Base-by-base conservation (phyloP, 2,113 vertebrate species). In the Arothron firmamentum region DNA sequence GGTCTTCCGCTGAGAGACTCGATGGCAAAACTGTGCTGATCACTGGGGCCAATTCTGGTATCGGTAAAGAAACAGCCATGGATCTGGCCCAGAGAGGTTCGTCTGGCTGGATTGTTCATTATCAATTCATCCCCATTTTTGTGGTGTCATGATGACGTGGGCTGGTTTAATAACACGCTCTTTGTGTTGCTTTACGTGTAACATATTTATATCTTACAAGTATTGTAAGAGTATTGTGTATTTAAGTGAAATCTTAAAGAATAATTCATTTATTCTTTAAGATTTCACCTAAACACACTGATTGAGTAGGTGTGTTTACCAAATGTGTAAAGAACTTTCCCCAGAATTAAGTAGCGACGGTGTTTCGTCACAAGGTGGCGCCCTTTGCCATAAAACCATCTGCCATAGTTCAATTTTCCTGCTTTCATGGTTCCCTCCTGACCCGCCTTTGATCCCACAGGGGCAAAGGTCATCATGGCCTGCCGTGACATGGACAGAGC, bases 21-120 rank as follows among this genome's bases (percentile, higher is more conserved):
- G 75, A 84, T 1, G 88, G 57, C 10, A 85, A 81, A 68, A 90
- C 89, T 10, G 89, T 82, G 46, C 0, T 91, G 18, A 90, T 91
- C 51, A 91, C 90, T 6, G 90, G 90, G 0, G 88, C 89, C 13
- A 91, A 91, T 74, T 81, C 89, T 1, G 90, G 90, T 0, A 91
- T 91, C 21, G 90, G 90, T 17, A 91, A 90, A 75, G 85, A 90
- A 49, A 81, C 90, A 2, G 89, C 90, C 48, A 74, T 84, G 15
- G 87, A 91, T 72, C 66, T 91, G 78, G 87, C 90, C 2, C 88
- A 81, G 47, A 87, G 90, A 87, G 90, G 90, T 90, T 3, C 0
- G 62, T n/a, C n/a, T 13, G 16, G 17, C 46, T 52, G 9, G 11
- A 23, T 23, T 23, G 5, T 17, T 45, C 12, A 23, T 5, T 23